Conservation (phyloP, 2,888 invertebrate species). For the Perizoma flavofasciatum region DNA sequence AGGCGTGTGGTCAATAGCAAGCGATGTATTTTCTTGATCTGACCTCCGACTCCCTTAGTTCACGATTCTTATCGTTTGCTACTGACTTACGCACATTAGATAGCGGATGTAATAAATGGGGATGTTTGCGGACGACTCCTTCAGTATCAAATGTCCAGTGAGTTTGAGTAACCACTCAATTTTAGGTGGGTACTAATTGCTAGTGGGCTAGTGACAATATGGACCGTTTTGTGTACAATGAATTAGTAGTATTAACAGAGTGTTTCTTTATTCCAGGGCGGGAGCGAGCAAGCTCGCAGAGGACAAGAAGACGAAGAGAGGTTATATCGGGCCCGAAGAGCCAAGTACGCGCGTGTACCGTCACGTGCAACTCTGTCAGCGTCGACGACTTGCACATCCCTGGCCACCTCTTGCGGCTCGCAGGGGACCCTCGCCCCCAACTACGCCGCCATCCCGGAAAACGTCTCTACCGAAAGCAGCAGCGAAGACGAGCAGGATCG, state of each 20-base stretch:
- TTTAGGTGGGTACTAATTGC: conserved; percentile 47
- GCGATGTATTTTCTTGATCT: conserved; percentile 67
- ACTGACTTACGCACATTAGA: conserved; percentile 74
- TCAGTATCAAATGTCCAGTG: conserved; percentile 65
- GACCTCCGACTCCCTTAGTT: conserved; percentile 67
- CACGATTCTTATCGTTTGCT: conserved; percentile 63
- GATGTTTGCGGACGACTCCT: conserved; percentile 69
- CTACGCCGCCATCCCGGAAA: conserved; percentile 74
- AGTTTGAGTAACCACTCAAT: conserved; percentile 53
- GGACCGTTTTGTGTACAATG: conserved; percentile 4
- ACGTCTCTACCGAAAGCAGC: conserved; percentile 73
- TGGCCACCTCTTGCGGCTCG: conserved; percentile 81
- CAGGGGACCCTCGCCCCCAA: conserved; percentile 75
- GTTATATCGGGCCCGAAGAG: conserved; percentile 67
- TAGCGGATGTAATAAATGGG: conserved; percentile 79
- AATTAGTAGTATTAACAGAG: conserved; percentile 27
- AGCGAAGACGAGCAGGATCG: conserved; percentile 77
- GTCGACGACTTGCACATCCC: conserved; percentile 85
- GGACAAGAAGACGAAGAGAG: conserved; percentile 77
- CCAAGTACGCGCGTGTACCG: conserved; percentile 78
- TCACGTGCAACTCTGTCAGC: conserved; percentile 81
- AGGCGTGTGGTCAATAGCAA: conserved; percentile 65
- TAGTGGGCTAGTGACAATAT: conserved; percentile 14
- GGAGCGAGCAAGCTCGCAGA: conserved; percentile 71
- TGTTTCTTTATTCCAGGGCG: conserved; percentile 64